Conservation (phyloP, 2,888 invertebrate genomes). For the Idaea aversata region DNA sequence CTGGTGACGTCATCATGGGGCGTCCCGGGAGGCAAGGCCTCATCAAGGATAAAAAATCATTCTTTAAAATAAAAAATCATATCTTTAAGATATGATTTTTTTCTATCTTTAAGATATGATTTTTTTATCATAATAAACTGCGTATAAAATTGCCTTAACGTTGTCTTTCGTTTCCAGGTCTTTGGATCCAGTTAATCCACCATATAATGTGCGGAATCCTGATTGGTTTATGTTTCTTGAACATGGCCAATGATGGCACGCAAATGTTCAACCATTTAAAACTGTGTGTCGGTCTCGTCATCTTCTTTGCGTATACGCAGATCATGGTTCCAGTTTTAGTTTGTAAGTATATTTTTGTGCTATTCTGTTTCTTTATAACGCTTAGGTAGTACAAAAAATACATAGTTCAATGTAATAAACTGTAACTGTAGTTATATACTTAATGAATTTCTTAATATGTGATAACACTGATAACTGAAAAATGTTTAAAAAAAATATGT, state of each 20-base stretch:
- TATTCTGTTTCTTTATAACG: background rate
- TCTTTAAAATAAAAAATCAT: too few species aligned
- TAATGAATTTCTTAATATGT: too few species aligned
- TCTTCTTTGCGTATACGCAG: constrained; percentile 85
- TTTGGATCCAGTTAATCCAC: constrained; percentile 82
- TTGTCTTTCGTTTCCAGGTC: constrained; percentile 47
- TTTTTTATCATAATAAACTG: background rate
- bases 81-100: too few species aligned
- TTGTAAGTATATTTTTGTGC: constrained; percentile 73
- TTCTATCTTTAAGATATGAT: too few species aligned
- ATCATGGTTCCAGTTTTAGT: constrained; percentile 84
- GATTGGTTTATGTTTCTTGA: constrained; percentile 81
- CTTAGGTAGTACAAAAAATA: too few species aligned
- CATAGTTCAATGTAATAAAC: too few species aligned
- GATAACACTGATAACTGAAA: too few species aligned
- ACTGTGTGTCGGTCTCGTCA: constrained; percentile 82
- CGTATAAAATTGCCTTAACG: background rate
- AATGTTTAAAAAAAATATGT: too few species aligned
- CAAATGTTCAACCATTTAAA: constrained; percentile 86
- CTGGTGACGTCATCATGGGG: too few species aligned
- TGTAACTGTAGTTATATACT: too few species aligned
- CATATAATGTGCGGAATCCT: constrained; percentile 81
- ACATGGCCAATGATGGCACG: constrained; percentile 82
- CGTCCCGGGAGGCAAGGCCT: too few species aligned
- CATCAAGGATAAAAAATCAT: too few species aligned